These are phyloP conservation scores for Notocelia uddmanniana DNA, from an alignment of 2,888 invertebrate species.

Conservation along the genomic window DNA sequence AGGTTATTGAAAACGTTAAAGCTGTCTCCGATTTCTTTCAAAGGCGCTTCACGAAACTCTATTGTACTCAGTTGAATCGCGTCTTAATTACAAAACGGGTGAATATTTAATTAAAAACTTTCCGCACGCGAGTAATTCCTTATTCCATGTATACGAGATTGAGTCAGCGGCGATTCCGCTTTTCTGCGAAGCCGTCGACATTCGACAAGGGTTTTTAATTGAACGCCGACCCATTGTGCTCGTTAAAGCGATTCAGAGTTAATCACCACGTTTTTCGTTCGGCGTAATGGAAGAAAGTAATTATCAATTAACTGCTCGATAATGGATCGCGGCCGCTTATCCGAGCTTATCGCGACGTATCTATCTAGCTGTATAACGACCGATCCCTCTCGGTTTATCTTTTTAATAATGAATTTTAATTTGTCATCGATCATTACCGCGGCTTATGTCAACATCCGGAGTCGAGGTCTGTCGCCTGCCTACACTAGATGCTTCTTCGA, in stretches of 20 bases:
- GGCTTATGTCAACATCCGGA: constrained; percentile 56
- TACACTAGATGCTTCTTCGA: constrained; percentile 23
- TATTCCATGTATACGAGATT: constrained; percentile 84
- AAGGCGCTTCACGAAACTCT: constrained; percentile 70
- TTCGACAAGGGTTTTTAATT: constrained; percentile 85
- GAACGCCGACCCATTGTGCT: constrained; percentile 82
- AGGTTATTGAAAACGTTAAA: constrained; percentile 60
- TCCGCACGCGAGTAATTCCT: constrained; percentile 83
- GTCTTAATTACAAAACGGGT: constrained; percentile 83
- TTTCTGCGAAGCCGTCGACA: constrained; percentile 77
- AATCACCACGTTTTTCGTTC: constrained; percentile 83
- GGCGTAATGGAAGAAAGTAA: constrained; percentile 84
- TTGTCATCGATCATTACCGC: constrained; percentile 67
- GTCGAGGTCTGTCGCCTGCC: constrained; percentile 46
- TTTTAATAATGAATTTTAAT: constrained; percentile 73
- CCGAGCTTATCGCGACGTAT: constrained; percentile 77
- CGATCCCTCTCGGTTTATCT: constrained; percentile 66
- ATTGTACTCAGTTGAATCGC: constrained; percentile 78
- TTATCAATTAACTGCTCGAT: constrained; percentile 84
- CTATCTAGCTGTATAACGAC: constrained; percentile 59
- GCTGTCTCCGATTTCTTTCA: constrained; percentile 70
- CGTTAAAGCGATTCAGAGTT: constrained; percentile 84
- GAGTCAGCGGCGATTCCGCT: constrained; percentile 80
- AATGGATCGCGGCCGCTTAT: constrained; percentile 84
- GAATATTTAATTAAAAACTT: constrained; percentile 85